Evolutionary conservation across 2,113 vertebrate genomes (phyloP), one percentile per base, ranked within the genome.

Genomic region (Saguinus midas): DNA sequence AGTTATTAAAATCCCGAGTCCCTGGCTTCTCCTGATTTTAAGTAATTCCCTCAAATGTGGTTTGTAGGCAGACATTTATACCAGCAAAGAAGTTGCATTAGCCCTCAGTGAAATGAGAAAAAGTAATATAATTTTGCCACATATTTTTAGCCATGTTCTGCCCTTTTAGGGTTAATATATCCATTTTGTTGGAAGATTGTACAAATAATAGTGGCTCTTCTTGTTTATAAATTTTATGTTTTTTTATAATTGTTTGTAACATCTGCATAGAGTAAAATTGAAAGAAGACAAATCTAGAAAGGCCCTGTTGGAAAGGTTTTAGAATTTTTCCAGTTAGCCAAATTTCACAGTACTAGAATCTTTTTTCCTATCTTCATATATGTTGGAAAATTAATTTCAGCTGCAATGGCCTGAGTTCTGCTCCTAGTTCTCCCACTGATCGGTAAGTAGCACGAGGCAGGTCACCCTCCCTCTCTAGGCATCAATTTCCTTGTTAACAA

Each of bases 321-420:
- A 57, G 37, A 50, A 61, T 45, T 92, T 89, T 76, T 43, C 3
- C 18, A 40, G 29, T 32, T 58, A 66, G 27, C 43, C 23, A 58
- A 73, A 79, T 43, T 70, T 50, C 23, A 55, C 40, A 57, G 25
- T 61, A 13, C 64, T 61, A 12, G 10, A 61, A 75, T 50, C 8
- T 20, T 89, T 32, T 32, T 13, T 23, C n/a, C 8, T 11, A 1
- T 37, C 5, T 1, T 75, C 52, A 16, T 4, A 20, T 35, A 50
- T 70, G 25, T 55, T 32, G 80, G n/a, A 84, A 20, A 85, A 85
- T 91, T 70, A 43, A 95, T 55, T 93, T 93, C 57, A 20, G 37
- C 14, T 3, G 3, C 32, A 61, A 6, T 9, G 64, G 57, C 7
- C 27, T n/a, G 8, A 12, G 3, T 45, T 84, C 70, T 25, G 8